A percentile compares a stretch with the other conserved stretches of the same genome.
Evolutionary conservation across 2,113 vertebrate genomes (phyloP).

Genomic region (chimpanzee (Pan troglodytes)): NHGRI_mPanTro3-v2.1_pri NC_072419.2:28045501-28046000

Average conservation of each 20-base stretch:
- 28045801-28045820: conserved; percentile 84
- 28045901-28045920: conserved; percentile 78
- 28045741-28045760: conserved; percentile 90
- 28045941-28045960: neutral
- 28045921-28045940: conserved; percentile 75
- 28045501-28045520: neutral
- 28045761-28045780: conserved; percentile 89
- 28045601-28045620: conserved; percentile 87
- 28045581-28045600: conserved; percentile 87
- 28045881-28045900: conserved; percentile 83
- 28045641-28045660: conserved; percentile 80
- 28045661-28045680: conserved; percentile 78
- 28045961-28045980: neutral
- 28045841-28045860: conserved; percentile 86
- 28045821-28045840: conserved; percentile 87
- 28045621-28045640: conserved; percentile 85
- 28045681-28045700: conserved; percentile 49
- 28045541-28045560: conserved; percentile 51
- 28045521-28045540: neutral
- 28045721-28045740: conserved; percentile 72
- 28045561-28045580: conserved; percentile 84
- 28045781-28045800: conserved; percentile 88
- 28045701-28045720: conserved; percentile 71
- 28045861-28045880: conserved; percentile 88
- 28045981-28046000: neutral